phyloP scores from a whole-genome alignment of 2,888 invertebrate genomes.

The Ectropis crepuscularia region DNA sequence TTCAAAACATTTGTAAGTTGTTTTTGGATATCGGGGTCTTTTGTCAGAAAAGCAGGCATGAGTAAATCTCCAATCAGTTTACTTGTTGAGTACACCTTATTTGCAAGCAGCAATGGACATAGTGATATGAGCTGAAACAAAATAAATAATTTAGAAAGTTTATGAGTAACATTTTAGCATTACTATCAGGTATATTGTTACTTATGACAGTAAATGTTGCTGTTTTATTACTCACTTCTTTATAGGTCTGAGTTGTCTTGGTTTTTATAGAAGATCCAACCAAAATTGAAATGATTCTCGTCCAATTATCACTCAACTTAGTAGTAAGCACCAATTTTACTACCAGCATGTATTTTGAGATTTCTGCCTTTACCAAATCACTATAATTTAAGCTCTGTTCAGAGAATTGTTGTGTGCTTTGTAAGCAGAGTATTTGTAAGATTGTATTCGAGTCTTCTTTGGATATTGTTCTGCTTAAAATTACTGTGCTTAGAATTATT shows the following conservation, averaged over 20 bases:
- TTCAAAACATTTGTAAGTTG: constrained; percentile 58
- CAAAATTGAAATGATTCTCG: constrained; percentile 49
- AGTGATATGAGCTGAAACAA: constrained; percentile 67
- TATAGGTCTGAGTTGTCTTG: constrained; percentile 48
- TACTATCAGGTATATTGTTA: no score
- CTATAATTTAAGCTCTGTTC: constrained; percentile 48
- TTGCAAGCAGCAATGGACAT: constrained; percentile 65
- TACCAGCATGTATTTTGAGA: constrained; percentile 61
- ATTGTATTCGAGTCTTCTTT: constrained; percentile 50
- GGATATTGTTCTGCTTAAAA: constrained; percentile 48
- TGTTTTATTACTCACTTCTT: constrained; percentile 49
- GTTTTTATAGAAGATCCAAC: constrained; percentile 52
- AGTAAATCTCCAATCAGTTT: constrained; percentile 73
- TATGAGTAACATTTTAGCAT: neutral
- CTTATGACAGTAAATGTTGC: no score
- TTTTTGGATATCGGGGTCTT: constrained; percentile 60
- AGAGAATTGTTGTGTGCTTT: constrained; percentile 51
- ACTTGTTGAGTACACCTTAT: constrained; percentile 64
- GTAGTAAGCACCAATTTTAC: constrained; percentile 51
- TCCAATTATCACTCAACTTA: constrained; percentile 55
- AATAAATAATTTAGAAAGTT: neutral
- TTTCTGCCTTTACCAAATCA: constrained; percentile 49
- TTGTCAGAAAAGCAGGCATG: constrained; percentile 70
- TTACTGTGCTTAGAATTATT: constrained; percentile 52
- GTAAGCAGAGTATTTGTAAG: constrained; percentile 60